A percentile compares a stretch with the other conserved stretches of the same genome.
Conservation (phyloP, 2,797 vertebrate species). For the Ptychobarbus kaznakovi region DNA sequence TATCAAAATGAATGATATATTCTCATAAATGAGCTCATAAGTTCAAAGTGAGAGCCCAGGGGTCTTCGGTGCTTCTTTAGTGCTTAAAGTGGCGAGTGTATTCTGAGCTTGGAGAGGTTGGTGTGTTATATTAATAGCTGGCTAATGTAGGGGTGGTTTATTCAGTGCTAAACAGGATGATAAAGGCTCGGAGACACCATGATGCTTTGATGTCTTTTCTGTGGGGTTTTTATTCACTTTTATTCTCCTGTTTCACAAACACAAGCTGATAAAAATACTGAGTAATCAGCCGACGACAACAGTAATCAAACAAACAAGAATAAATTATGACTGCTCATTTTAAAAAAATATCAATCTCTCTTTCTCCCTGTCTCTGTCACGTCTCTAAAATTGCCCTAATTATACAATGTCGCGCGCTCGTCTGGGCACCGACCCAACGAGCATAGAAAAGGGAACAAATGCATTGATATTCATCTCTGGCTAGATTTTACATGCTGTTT, state of each 20-base stretch:
- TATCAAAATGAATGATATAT: constrained; percentile 15
- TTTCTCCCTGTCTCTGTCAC: background rate
- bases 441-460: background rate
- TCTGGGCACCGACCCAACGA: constrained; percentile 5
- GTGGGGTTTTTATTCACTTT: background rate
- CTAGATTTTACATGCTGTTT: background rate
- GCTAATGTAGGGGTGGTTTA: constrained; percentile 57
- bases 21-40: constrained; percentile 28
- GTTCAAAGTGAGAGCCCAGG: constrained; percentile 53
- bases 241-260: constrained; percentile 22
- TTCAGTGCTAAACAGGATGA: constrained; percentile 35
- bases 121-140: constrained; percentile 58
- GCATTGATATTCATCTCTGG: constrained; percentile 29
- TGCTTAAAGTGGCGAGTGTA: constrained; percentile 67
- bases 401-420: constrained; percentile 28
- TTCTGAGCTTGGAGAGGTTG: constrained; percentile 66
- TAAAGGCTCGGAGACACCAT: constrained; percentile 30
- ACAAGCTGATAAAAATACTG: constrained; percentile 36
- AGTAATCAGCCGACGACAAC: constrained; percentile 2
- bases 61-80: constrained; percentile 44
- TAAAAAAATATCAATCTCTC: constrained; percentile 20
- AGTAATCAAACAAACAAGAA: constrained; percentile 13
- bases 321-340: background rate
- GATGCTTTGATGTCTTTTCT: constrained; percentile 31
- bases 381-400: constrained; percentile 31